Conservation (phyloP, 2,888 invertebrate genomes). For the Lycophotia porphyrea region DNA sequence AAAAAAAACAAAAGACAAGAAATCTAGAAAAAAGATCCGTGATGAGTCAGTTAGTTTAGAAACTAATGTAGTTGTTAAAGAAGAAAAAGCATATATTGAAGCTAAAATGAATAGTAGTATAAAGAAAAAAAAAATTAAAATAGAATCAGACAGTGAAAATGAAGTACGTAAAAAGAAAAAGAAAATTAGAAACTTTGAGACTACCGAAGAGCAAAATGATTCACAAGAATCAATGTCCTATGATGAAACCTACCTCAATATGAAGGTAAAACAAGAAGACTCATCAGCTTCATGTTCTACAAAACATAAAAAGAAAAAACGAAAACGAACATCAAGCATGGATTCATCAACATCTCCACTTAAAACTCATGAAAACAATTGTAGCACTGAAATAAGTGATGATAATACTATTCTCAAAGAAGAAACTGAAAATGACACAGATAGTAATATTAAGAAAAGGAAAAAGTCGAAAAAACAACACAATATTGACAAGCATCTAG, state of each 20-base stretch:
- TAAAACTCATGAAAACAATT: constrained; percentile 50
- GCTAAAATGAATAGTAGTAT: constrained; percentile 40
- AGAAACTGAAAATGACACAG: constrained; percentile 36
- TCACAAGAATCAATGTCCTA: constrained; percentile 46
- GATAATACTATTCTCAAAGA: constrained; percentile 31
- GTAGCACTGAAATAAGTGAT: constrained; percentile 27
- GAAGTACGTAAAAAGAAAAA: constrained; percentile 68
- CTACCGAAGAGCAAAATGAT: constrained; percentile 50
- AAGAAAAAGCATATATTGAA: constrained; percentile 58
- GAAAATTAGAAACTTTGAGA: constrained; percentile 31
- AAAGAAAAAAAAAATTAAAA: constrained; percentile 68
- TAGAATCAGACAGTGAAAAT: constrained; percentile 76
- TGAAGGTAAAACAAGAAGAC: constrained; percentile 76
- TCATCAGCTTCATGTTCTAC: constrained; percentile 26
- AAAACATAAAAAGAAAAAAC: constrained; percentile 67
- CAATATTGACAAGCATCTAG: constrained; percentile 42
- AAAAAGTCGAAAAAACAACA: constrained; percentile 66
- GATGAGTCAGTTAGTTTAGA: constrained; percentile 17
- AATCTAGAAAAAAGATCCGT: constrained; percentile 42
- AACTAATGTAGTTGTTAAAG: constrained; percentile 14
- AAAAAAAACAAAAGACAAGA: constrained; percentile 63
- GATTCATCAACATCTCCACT: constrained; percentile 15
- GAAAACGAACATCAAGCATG: constrained; percentile 31
- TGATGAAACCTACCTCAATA: constrained; percentile 73
- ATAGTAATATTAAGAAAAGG: constrained; percentile 64